Conservation (phyloP, 2,113 vertebrate genomes). For the Litocranius walleri region DNA sequence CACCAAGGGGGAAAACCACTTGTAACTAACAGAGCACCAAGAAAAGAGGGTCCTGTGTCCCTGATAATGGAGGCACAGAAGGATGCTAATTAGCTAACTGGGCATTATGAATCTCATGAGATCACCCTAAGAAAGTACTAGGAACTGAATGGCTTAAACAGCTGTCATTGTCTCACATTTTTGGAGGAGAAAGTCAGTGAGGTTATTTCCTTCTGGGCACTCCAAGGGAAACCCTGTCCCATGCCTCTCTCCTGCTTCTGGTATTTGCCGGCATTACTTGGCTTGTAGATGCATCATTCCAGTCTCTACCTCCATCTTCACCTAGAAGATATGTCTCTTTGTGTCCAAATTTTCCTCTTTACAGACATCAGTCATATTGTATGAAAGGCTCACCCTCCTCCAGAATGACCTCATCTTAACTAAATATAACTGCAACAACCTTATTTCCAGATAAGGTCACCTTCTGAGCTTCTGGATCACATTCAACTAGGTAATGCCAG, state of each 20-base stretch:
- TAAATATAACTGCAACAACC: background rate
- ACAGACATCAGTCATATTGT: background rate
- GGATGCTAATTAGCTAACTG: background rate
- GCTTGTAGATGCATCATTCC: background rate
- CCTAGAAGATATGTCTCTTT: background rate
- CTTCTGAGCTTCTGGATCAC: background rate
- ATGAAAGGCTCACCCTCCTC: background rate
- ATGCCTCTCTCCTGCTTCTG: background rate
- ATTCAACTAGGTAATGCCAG: background rate
- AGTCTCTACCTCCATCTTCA: background rate
- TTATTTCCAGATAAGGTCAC: background rate
- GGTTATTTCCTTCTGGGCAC: background rate
- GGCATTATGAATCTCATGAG: background rate
- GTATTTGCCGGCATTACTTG: background rate
- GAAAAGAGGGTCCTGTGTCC: background rate
- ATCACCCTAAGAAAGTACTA: background rate
- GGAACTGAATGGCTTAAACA: background rate
- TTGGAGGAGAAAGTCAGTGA: background rate
- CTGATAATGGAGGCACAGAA: background rate
- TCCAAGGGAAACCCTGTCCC: background rate
- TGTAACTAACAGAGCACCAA: background rate
- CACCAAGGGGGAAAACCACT: background rate
- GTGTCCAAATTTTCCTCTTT: background rate
- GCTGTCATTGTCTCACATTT: background rate
- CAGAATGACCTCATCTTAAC: background rate